Conservation (phyloP, 2,113 vertebrate genomes). For the Amphiprion ocellaris region DNA sequence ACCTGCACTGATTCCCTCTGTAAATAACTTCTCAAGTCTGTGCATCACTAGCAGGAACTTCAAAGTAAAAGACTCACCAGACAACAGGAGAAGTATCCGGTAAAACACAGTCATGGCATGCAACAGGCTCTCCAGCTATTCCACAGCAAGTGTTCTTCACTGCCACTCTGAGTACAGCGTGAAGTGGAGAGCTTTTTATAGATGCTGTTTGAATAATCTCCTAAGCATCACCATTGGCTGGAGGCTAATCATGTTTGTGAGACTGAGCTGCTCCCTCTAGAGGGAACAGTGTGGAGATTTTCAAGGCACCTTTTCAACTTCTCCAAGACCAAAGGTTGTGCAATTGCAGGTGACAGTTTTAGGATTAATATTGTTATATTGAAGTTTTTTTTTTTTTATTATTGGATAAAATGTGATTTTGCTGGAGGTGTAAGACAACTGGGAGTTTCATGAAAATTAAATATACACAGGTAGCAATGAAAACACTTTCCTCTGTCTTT, state of each 20-base stretch:
- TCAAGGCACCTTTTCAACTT: too few species aligned
- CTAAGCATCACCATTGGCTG: slow-evolving; percentile 68
- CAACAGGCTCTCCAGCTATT: slow-evolving; percentile 39
- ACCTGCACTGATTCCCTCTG: neutral
- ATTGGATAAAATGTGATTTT: too few species aligned
- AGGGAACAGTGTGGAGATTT: slow-evolving; percentile 14
- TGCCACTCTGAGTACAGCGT: slow-evolving; percentile 34
- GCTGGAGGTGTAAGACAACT: too few species aligned
- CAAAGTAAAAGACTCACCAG: slow-evolving; percentile 73
- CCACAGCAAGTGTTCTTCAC: slow-evolving; percentile 35
- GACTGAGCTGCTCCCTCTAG: slow-evolving; percentile 48
- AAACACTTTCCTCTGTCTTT: neutral
- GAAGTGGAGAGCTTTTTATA: slow-evolving; percentile 70
- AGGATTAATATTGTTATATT: neutral
- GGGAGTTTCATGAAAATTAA: neutral
- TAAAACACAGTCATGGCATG: slow-evolving; percentile 70
- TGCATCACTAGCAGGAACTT: neutral
- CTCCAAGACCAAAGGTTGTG: neutral
- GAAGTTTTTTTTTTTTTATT: neutral
- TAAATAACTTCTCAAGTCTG: neutral
- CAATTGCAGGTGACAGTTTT: neutral
- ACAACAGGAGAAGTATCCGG: slow-evolving; percentile 74
- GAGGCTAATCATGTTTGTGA: slow-evolving; percentile 62
- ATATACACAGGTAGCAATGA: neutral
- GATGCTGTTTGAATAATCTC: slow-evolving; percentile 72